Percentiles rank a stretch among this genome's conserved stretches.
These are phyloP conservation scores for Protophormia terraenovae DNA, from an alignment of 2,888 invertebrate genomes.

Conservation along the genomic window DNA sequence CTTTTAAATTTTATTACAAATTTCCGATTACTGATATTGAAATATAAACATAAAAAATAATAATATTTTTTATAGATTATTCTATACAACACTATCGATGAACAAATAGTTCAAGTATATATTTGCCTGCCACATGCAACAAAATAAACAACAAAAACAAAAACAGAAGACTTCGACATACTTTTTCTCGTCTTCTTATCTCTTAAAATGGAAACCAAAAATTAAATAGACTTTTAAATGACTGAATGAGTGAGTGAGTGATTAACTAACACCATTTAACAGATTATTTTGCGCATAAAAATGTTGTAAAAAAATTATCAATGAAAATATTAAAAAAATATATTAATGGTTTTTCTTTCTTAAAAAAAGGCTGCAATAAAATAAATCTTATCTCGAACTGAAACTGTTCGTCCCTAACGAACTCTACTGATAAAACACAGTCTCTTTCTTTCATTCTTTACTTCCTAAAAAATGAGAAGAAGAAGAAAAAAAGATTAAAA, in stretches of 20 bases:
- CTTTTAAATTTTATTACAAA: slow-evolving; percentile 1
- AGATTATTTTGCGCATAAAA: slow-evolving; percentile 60
- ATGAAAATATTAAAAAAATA: slow-evolving; percentile 34
- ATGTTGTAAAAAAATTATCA: slow-evolving; percentile 31
- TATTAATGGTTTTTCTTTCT: not conserved
- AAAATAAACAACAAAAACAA: too few species aligned
- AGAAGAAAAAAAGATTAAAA: slow-evolving; percentile 10
- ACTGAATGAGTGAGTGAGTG: slow-evolving; percentile 15
- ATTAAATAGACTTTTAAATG: not conserved
- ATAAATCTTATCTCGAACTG: slow-evolving; percentile 43
- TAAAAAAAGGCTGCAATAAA: not conserved
- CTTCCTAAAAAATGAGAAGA: slow-evolving; percentile 18
- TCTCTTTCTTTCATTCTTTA: slow-evolving; percentile 1
- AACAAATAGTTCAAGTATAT: slow-evolving; percentile 6
- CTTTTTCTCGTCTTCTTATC: slow-evolving; percentile 42
- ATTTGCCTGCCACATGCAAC: slow-evolving; percentile 14
- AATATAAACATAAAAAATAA: slow-evolving; percentile 5
- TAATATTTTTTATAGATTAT: slow-evolving; percentile 1
- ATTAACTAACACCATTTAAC: slow-evolving; percentile 45
- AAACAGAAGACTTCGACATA: slow-evolving; percentile 1
- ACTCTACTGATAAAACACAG: slow-evolving; percentile 43
- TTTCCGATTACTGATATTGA: slow-evolving; percentile 37
- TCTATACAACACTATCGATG: not conserved
- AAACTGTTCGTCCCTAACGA: slow-evolving; percentile 34
- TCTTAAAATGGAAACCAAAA: slow-evolving; percentile 2